Percentiles rank a stretch among this genome's conserved stretches.
phyloP scores from a whole-genome alignment of 2,888 invertebrate genomes.

The Thereva nobilitata region DNA sequence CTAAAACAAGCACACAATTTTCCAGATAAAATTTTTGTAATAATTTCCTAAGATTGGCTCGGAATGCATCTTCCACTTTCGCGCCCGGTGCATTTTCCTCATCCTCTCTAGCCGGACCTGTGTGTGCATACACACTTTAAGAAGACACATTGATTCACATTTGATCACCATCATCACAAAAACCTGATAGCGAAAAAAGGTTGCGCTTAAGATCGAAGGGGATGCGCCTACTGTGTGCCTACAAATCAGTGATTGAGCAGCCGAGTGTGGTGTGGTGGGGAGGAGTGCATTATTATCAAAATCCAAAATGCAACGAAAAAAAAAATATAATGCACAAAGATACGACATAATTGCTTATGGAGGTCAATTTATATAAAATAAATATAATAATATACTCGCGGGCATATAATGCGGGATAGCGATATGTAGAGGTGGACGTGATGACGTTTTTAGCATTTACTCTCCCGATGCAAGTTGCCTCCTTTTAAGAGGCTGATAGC shows the following conservation, averaged over 20 bases:
- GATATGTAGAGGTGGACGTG: conserved; percentile 7
- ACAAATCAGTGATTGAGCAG: no score
- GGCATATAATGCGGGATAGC: background rate
- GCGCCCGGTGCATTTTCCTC: background rate
- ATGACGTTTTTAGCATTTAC: conserved; percentile 4
- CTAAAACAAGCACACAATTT: conserved; percentile 7
- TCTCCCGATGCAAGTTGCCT: conserved; percentile 5
- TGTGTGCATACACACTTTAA: no score
- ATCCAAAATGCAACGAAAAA: no score
- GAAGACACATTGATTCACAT: conserved; percentile 23
- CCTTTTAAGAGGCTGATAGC: conserved; percentile 23
- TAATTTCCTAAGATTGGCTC: conserved; percentile 20
- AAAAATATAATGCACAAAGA: conserved; percentile 22
- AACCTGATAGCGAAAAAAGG: conserved; percentile 22
- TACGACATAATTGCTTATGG: conserved; percentile 40
- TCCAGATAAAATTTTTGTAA: conserved; percentile 15
- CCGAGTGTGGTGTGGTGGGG: no score
- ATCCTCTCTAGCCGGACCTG: no score
- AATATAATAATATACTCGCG: conserved; percentile 39
- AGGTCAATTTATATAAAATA: conserved; percentile 42
- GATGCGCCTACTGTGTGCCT: conserved; percentile 26
- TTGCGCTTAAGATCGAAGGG: background rate
- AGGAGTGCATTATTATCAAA: no score
- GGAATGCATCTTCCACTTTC: background rate
- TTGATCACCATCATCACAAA: conserved; percentile 9